phyloP scores from a whole-genome alignment of 2,888 invertebrate genomes.

The Drosophila gaucha region DNA sequence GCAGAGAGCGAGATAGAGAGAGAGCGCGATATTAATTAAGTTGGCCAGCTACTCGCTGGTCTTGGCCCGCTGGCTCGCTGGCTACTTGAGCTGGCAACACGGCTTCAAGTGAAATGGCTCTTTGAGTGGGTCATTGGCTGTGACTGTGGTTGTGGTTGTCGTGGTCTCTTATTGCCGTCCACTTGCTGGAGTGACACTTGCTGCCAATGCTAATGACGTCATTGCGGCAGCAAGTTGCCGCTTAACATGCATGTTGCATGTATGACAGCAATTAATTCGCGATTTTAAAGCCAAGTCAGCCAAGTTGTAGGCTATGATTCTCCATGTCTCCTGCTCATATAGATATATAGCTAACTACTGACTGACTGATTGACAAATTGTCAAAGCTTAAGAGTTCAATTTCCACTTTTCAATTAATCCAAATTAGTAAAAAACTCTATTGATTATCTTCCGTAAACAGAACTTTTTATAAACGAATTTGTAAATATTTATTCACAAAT shows the following conservation, averaged over 20 bases:
- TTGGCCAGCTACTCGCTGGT: slow-evolving; percentile 54
- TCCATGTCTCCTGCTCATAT: background rate
- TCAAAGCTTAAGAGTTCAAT: background rate
- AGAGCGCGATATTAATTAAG: slow-evolving; percentile 66
- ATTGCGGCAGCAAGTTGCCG: slow-evolving; percentile 51
- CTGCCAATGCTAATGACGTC: slow-evolving; percentile 71
- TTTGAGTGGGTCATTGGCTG: slow-evolving; percentile 48
- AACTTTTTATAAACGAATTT: background rate
- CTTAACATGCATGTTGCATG: slow-evolving; percentile 45
- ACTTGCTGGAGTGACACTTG: slow-evolving; percentile 62
- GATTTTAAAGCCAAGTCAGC: slow-evolving; percentile 24
- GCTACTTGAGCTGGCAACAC: slow-evolving; percentile 41
- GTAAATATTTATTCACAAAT: too few species aligned
- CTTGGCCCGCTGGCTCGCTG: slow-evolving; percentile 15
- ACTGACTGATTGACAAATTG: background rate
- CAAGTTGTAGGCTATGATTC: slow-evolving; percentile 9
- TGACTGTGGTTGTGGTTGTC: slow-evolving; percentile 25
- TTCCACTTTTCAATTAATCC: too few species aligned
- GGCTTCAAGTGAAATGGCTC: slow-evolving; percentile 54
- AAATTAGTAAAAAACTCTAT: background rate
- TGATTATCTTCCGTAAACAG: background rate
- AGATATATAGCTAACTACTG: too few species aligned
- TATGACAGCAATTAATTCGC: slow-evolving; percentile 26
- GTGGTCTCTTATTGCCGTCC: slow-evolving; percentile 37
- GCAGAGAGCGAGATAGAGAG: background rate